Conservation (phyloP, 2,797 vertebrate genomes). For the Tokudaia tokunoshimensis region DNA sequence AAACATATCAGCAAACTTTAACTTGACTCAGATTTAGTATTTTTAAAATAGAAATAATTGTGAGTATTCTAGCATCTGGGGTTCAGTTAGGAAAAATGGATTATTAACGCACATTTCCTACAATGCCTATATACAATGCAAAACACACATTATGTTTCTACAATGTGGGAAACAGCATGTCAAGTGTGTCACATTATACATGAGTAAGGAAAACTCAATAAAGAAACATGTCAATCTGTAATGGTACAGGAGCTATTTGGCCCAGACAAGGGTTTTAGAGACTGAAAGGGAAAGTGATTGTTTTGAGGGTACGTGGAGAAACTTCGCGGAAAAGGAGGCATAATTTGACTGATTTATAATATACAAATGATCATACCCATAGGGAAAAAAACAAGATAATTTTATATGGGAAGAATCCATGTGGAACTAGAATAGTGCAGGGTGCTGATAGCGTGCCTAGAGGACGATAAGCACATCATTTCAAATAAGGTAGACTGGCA, state of each 20-base stretch:
- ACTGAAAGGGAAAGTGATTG: neutral
- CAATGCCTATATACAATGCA: neutral
- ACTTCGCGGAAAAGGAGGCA: neutral
- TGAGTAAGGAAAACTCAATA: neutral
- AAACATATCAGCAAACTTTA: neutral
- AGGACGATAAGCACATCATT: neutral
- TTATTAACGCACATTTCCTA: neutral
- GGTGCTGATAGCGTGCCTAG: neutral
- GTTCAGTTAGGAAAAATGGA: neutral
- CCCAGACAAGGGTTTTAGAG: neutral
- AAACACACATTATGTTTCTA: no score
- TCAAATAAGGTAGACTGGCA: neutral
- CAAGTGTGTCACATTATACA: neutral
- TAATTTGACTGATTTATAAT: neutral
- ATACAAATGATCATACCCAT: neutral
- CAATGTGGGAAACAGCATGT: neutral
- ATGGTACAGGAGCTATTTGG: neutral
- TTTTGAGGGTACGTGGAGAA: neutral
- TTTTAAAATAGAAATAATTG: slow-evolving; percentile 35
- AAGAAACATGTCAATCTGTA: neutral
- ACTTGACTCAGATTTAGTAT: neutral
- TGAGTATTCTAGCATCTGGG: slow-evolving; percentile 11
- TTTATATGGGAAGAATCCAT: neutral
- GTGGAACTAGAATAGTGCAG: neutral
- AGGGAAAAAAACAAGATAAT: neutral